Evolutionary conservation across 2,113 vertebrate species (phyloP).

Genomic region (Xyrauchen texanus): DNA sequence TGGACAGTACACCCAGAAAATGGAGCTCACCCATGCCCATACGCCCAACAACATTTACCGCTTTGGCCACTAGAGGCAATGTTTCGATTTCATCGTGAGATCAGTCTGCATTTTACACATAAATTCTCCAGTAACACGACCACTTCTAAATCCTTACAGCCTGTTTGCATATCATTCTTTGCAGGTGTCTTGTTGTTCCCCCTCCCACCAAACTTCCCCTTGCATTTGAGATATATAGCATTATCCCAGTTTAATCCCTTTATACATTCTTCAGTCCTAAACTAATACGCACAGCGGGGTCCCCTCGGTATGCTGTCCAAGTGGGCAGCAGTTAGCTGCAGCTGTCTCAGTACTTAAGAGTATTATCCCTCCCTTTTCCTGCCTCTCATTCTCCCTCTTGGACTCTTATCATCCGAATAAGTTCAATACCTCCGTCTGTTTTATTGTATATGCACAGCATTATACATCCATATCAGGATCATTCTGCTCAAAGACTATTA

Average conservation of each 20-base stretch:
- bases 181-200: conserved; percentile 13
- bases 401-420: not conserved
- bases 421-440: not conserved
- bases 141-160: not conserved
- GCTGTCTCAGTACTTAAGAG: conserved; percentile 51
- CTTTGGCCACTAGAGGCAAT: too few relatives aligned
- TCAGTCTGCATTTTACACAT: too few relatives aligned
- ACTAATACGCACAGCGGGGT: conserved; percentile 62
- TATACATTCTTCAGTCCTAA: conserved; percentile 66
- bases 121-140: too few relatives aligned
- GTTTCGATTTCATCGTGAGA: too few relatives aligned
- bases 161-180: conserved; percentile 14
- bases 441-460: not conserved
- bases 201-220: conserved; percentile 53
- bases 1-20: too few relatives aligned
- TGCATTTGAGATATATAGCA: conserved; percentile 59
- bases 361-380: conserved; percentile 54
- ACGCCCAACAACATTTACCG: too few relatives aligned
- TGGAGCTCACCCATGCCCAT: too few relatives aligned
- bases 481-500: too few relatives aligned
- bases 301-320: not conserved
- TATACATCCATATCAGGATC: too few relatives aligned
- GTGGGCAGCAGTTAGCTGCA: conserved; percentile 30
- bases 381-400: conserved; percentile 14
- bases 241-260: conserved; percentile 72